Conservation (phyloP, 2,888 invertebrate genomes). For the Melolontha melolontha region DNA sequence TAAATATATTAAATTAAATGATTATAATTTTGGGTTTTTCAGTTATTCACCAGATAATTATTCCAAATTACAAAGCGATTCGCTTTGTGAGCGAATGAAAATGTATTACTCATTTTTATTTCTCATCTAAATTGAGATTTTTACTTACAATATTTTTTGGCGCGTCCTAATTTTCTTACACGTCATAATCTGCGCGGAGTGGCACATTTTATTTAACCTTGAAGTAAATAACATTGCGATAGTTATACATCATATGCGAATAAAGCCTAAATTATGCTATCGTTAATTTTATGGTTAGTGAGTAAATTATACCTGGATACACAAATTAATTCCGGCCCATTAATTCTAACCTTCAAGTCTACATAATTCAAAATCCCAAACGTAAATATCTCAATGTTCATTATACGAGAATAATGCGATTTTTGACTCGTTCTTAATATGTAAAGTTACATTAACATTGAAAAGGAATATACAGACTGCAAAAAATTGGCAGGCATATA, state of each 20-base stretch:
- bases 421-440: slow-evolving; percentile 3
- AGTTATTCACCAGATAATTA: too few species aligned
- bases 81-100: too few species aligned
- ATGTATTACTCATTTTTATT: too few species aligned
- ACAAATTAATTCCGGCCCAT: not conserved
- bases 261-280: slow-evolving; percentile 13
- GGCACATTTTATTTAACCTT: too few species aligned
- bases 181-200: too few species aligned
- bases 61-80: too few species aligned
- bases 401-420: slow-evolving; percentile 7
- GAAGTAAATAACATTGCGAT: not conserved
- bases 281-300: slow-evolving; percentile 12
- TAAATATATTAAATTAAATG: too few species aligned
- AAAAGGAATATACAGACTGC: not conserved
- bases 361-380: not conserved
- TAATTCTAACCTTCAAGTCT: slow-evolving; percentile 21
- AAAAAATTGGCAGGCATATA: too few species aligned
- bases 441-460: not conserved
- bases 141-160: too few species aligned
- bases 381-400: not conserved
- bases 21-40: too few species aligned
- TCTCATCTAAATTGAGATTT: too few species aligned
- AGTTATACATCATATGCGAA: not conserved
- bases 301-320: slow-evolving; percentile 22
- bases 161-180: too few species aligned